These are phyloP conservation scores for Ochlodes sylvanus DNA, from an alignment of 2,888 invertebrate species.

Conservation along the genomic window DNA sequence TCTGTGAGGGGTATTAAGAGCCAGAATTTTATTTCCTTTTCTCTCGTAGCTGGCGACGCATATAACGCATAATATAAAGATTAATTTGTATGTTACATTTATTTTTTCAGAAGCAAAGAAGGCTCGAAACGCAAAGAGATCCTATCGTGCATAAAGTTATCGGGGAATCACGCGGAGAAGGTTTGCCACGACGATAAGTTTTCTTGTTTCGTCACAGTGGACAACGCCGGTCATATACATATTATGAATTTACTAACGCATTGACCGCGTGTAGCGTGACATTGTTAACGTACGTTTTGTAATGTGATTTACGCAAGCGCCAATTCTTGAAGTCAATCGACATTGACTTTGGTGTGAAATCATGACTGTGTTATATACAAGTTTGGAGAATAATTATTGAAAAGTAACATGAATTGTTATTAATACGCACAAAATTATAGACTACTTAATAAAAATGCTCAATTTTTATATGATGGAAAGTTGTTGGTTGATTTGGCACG, in stretches of 20 bases:
- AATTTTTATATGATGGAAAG: not conserved
- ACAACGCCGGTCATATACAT: slow-evolving; percentile 85
- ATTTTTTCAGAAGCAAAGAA: slow-evolving; percentile 66
- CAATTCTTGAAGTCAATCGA: not conserved
- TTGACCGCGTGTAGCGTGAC: slow-evolving; percentile 10
- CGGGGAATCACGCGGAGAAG: slow-evolving; percentile 73
- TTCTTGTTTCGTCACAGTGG: slow-evolving; percentile 86
- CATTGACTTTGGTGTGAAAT: too few species aligned
- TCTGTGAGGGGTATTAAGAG: too few species aligned
- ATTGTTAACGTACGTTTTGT: not conserved
- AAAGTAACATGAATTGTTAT: too few species aligned
- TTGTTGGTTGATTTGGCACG: not conserved
- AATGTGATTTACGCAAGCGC: not conserved
- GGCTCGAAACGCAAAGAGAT: slow-evolving; percentile 75
- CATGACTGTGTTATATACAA: too few species aligned
- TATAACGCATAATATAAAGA: too few species aligned
- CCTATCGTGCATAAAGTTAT: slow-evolving; percentile 76
- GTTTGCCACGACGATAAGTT: slow-evolving; percentile 78
- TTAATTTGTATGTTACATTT: slow-evolving; percentile 17
- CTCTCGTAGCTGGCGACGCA: too few species aligned
- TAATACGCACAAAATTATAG: not conserved
- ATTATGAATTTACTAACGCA: slow-evolving; percentile 80
- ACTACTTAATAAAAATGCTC: not conserved
- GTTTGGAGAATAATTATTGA: too few species aligned
- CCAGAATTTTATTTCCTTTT: too few species aligned